Percentiles rank a stretch among this genome's conserved stretches.
These are phyloP conservation scores for Dascillus cervinus DNA, from an alignment of 2,888 invertebrate genomes.

Conservation along the genomic window DNA sequence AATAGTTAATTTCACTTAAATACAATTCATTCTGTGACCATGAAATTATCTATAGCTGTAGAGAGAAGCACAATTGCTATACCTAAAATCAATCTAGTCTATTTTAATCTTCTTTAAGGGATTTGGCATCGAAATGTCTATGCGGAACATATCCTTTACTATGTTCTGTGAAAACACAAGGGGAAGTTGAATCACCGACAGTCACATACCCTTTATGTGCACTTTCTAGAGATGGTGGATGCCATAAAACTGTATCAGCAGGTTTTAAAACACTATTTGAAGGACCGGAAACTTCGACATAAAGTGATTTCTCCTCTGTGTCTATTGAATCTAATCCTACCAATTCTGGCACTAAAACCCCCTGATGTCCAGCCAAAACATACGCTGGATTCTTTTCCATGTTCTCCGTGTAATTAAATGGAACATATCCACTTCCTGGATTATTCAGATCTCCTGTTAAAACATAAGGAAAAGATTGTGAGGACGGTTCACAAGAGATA, in stretches of 20 bases:
- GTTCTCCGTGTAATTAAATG: slow-evolving; percentile 20
- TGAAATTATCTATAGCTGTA: too few species aligned
- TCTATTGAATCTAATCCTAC: slow-evolving; percentile 13
- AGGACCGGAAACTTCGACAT: slow-evolving; percentile 23
- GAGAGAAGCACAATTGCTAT: too few species aligned
- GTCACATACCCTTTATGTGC: slow-evolving; percentile 26
- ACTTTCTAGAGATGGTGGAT: slow-evolving; percentile 14
- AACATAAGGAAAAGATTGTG: slow-evolving; percentile 22
- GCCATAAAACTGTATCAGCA: slow-evolving; percentile 17
- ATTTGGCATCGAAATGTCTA: slow-evolving; percentile 31
- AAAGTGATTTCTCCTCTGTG: slow-evolving; percentile 17
- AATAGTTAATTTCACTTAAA: too few species aligned
- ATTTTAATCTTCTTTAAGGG: slow-evolving; percentile 32
- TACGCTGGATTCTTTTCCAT: slow-evolving; percentile 24
- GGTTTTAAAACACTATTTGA: slow-evolving; percentile 9
- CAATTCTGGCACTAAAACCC: slow-evolving; percentile 17
- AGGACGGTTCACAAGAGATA: slow-evolving; percentile 17
- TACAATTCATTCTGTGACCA: too few species aligned
- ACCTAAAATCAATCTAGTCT: too few species aligned
- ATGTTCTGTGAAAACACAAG: slow-evolving; percentile 4
- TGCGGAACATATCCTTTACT: slow-evolving; percentile 30
- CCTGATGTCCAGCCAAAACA: slow-evolving; percentile 30
- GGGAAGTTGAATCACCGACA: slow-evolving; percentile 25
- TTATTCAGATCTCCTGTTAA: slow-evolving; percentile 26
- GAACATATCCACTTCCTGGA: slow-evolving; percentile 29